These are phyloP conservation scores for Andrena minutula DNA, from an alignment of 2,888 invertebrate species.

Conservation along the genomic window DNA sequence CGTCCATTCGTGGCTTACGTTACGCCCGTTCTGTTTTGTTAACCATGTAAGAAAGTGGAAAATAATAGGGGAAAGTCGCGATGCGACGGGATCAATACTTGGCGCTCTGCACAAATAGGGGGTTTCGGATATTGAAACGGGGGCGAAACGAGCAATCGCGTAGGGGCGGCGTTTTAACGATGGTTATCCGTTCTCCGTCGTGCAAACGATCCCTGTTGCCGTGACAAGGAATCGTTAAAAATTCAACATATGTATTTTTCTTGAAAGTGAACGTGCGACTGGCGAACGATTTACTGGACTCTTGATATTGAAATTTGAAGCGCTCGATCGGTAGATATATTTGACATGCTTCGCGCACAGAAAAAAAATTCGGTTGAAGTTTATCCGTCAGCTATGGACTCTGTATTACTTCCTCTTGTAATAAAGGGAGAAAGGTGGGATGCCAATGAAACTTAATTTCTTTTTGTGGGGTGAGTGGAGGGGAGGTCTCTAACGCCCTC, in stretches of 20 bases:
- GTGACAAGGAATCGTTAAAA: background rate
- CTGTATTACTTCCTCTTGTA: too few relatives aligned
- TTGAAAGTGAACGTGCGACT: background rate
- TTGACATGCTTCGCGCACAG: too few relatives aligned
- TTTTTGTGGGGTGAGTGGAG: too few relatives aligned
- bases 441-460: too few relatives aligned
- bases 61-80: conserved; percentile 38
- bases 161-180: background rate
- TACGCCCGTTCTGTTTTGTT: conserved; percentile 36
- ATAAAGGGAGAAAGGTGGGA: too few relatives aligned
- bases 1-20: conserved; percentile 22
- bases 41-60: conserved; percentile 36
- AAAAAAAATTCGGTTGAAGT: too few relatives aligned
- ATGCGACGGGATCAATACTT: conserved; percentile 23
- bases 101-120: background rate
- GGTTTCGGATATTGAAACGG: conserved; percentile 18
- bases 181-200: background rate
- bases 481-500: too few relatives aligned
- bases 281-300: too few relatives aligned
- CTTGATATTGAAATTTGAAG: too few relatives aligned
- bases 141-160: background rate
- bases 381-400: too few relatives aligned
- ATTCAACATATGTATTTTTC: background rate
- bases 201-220: background rate
- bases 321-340: too few relatives aligned